A percentile compares a stretch with the other conserved stretches of the same genome.
phyloP scores from a whole-genome alignment of 2,113 vertebrate species.

The Hylia prasina region DNA sequence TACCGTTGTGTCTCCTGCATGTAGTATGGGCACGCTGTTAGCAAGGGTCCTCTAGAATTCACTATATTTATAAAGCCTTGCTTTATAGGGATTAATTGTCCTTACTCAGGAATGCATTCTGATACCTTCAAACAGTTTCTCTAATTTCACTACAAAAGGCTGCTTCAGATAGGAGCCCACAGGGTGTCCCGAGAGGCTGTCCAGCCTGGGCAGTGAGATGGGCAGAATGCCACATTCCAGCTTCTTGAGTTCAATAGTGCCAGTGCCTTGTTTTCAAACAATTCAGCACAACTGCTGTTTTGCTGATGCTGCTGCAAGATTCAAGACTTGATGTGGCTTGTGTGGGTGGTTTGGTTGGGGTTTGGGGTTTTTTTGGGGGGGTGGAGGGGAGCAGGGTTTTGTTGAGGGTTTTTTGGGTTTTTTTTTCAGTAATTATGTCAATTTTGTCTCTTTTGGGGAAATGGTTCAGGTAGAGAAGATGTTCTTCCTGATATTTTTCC shows the following conservation, averaged over 20 bases:
- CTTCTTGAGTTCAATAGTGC: fast-evolving
- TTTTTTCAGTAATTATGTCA: neutral
- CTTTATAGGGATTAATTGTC: neutral
- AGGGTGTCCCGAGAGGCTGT: neutral
- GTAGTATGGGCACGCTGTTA: fast-evolving
- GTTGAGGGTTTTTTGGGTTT: neutral
- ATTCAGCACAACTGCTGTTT: fast-evolving
- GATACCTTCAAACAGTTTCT: neutral
- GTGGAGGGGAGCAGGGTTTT: fast-evolving
- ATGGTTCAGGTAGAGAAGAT: neutral
- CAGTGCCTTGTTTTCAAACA: fast-evolving
- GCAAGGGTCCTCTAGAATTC: neutral
- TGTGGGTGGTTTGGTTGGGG: neutral
- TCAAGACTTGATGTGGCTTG: neutral
- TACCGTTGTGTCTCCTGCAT: neutral
- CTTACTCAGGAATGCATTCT: fast-evolving
- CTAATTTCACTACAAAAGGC: neutral
- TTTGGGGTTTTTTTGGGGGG: fast-evolving
- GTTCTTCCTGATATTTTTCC: neutral
- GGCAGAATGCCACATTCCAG: neutral
- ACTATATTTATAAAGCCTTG: neutral
- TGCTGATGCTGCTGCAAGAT: neutral
- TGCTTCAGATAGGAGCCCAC: neutral
- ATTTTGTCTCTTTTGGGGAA: neutral
- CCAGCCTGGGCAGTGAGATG: neutral